Evolutionary conservation across 1,140 invertebrate genomes (phyloP), one percentile per base, ranked within the genome.

Genomic region (Heliconius melpomene): DNA sequence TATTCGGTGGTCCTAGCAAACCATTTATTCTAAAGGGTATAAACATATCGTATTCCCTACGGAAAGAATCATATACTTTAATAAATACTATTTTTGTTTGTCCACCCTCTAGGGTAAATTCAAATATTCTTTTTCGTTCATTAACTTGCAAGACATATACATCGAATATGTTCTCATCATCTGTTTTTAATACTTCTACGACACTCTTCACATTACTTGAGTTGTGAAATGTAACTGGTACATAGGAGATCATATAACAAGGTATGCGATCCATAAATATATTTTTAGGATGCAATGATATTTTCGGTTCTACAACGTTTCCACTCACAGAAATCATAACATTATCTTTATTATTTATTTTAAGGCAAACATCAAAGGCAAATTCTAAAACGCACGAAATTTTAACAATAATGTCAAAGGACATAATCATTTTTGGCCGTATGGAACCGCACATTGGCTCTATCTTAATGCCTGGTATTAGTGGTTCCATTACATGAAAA

Each of bases 301-400:
- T 82, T 84, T 90, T 93, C 50, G 93, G 93, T 78, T 93, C 93
- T 20, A 93, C 82, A 20, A 93, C 87, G 81, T 91, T 93, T 70
- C 91, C 91, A 83, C 86, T 92, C 70, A 94, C 81, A 60, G 91
- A 88, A 74, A 94, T 84, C 36, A 85, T 79, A 26, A 93, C 85
- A 85, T 88, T 93, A 88, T 94, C 91, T 88, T 94, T 93, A 77
- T 94, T 93, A 79, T 93, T 94, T 71, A 94, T 89, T 89, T 90
- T 93, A n/a, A 94, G 77, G 72, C 71, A 83, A 72, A 94, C 78
- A 80, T 94, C 93, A 83, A 92, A 89, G 18, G 84, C 54, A 83
- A 94, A 93, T 79, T 93, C 91, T 52, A 94, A 76, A 32, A 93
- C 85, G 75, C 91, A 93, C 26, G 92, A 79, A 81, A 94, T 90